phyloP scores from a whole-genome alignment of 1,140 invertebrate species.

The Brachionus koreanus region DNA sequence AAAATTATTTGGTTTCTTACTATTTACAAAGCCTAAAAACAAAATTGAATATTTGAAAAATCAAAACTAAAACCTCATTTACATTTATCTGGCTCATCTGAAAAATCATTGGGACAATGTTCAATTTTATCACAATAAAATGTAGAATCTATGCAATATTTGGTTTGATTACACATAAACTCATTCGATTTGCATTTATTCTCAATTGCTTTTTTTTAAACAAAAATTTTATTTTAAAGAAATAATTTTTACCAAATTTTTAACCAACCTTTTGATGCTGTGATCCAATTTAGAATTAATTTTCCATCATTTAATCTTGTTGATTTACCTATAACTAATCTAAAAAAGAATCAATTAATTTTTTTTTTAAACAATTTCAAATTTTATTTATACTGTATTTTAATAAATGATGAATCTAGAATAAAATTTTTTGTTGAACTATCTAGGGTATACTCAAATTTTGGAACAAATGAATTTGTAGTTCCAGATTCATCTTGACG shows the following conservation, averaged over 20 bases:
- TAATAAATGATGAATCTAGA: conserved; percentile 16
- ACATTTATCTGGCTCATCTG: conserved; percentile 43
- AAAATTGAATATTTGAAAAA: neutral
- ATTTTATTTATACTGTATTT: conserved; percentile 12
- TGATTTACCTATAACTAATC: neutral
- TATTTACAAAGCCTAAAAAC: conserved; percentile 7
- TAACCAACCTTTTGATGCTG: neutral
- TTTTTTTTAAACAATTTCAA: neutral
- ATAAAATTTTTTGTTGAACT: conserved; percentile 10
- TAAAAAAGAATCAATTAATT: neutral
- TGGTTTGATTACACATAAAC: conserved; percentile 42
- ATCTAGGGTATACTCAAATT: conserved; percentile 10
- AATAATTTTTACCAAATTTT: neutral
- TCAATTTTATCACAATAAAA: conserved; percentile 28
- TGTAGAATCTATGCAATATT: conserved; percentile 1
- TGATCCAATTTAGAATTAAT: conserved; percentile 27
- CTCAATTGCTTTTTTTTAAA: neutral
- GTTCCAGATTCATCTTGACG: neutral
- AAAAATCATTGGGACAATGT: conserved; percentile 33
- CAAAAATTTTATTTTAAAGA: neutral
- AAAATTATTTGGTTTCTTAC: neutral
- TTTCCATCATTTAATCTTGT: conserved; percentile 2
- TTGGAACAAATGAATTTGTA: neutral
- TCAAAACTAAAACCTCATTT: neutral
- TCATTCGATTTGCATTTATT: conserved; percentile 13